Base-by-base conservation (phyloP, 2,113 vertebrate genomes). In the Heptranchias perlo region DNA sequence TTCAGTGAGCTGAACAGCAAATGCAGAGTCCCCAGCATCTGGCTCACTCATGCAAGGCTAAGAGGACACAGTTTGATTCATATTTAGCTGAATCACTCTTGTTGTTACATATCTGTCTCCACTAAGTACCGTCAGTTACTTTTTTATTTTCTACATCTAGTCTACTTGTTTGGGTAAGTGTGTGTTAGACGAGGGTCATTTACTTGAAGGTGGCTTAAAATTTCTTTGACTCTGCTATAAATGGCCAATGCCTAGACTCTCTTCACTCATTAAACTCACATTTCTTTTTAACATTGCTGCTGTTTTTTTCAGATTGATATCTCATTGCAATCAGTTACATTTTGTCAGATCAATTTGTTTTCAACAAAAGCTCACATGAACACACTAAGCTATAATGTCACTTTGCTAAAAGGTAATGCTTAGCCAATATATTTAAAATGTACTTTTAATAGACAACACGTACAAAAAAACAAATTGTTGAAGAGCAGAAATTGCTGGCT, bases 401-500 rank as follows among this genome's bases (percentile, higher is more conserved):
- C 87, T 18, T 61, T 35, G 31, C 52, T 35, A 13, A 58, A 61
- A n/a, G 13, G 31, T 16, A 21, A 4, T n/a, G 14, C 52, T 61
- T 16, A 62, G 64, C 58, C 62, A 39, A 64, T 93, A 64, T 35
- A 93, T 64, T n/a, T 62, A 39, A 23, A 92, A n/a, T 16, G 5
- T 21, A 18, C 35, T 92, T n/a, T n/a, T 21, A 62, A 4, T 6
- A 39, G 35, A 62, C 13, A 62, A 18, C 89, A 18, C 16, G n/a
- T 54, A 54, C 2, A 61, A 54, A 39, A 44, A 62, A 92, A 92
- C 0, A 61, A 54, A 58, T 58, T 10, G 35, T 93, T 93, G 89
- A 39, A 93, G 89, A 23, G 39, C 58, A 93, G 58, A 93, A 93
- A 93, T 93, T 18, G 14, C 18, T 64, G 31, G 97, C 98, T 98